Base-by-base conservation (phyloP, 2,113 vertebrate genomes). In the Choloepus hoffmanni region DNA sequence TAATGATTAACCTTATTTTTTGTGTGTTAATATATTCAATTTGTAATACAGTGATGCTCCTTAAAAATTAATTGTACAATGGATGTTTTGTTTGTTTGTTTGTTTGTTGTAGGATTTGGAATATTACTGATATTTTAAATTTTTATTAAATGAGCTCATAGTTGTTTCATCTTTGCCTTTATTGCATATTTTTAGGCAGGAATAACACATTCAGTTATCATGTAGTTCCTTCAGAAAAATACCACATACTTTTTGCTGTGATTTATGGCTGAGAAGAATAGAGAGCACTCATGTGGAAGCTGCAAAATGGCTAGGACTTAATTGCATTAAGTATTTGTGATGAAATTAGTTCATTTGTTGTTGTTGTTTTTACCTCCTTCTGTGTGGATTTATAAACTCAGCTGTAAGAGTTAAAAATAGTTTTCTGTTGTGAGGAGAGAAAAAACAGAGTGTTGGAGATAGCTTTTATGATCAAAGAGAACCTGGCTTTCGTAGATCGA, bases 401-500 rank as follows among this genome's bases (percentile, higher is more conserved):
- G 16, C 28, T 5, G 24, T 68, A 16, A 26, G 16, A 77, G 86
- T 77, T 78, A 18, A 58, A 73, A 76, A 50, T 3, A 9, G 2
- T 50, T 62, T 83, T 79, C 19, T 88, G 2, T 88, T 78, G 58
- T 78, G 74, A 23, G 18, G 19, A 79, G 43, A 68, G 14, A 19
- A 7, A 55, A 65, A 43, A 16, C 11, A 55, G 48, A 82, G 19
- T 58, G 58, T 87, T 48, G 67, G 14, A 12, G 1, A 14, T 48
- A 13, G n/a, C 48, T 81, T 43, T 77, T 36, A 0, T 14, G 43
- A 53, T 60, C 33, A 72, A 73, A 81, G 36, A 81, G 63, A 60
- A 14, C 1, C 0, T 5, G 18, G 23, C 21, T 68, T 15, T 24
- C 2, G 15, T 0, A 3, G 36, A 30, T 65, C 33, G 40, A 9